A percentile compares a stretch with the other conserved stretches of the same genome.
These are phyloP conservation scores for Stenoptilia bipunctidactyla DNA, from an alignment of 2,888 invertebrate species.

Conservation along the genomic window DNA sequence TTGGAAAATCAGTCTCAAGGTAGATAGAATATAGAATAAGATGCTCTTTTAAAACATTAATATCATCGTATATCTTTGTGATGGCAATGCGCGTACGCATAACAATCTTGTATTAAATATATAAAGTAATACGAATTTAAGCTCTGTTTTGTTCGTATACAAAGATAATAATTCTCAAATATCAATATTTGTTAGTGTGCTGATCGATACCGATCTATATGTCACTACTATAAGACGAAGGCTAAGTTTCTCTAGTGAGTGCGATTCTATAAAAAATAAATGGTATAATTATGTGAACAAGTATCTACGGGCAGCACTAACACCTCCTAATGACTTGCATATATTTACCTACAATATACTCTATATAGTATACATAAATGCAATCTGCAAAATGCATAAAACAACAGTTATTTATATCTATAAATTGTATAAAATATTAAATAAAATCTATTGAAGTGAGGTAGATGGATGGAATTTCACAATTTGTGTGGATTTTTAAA, in stretches of 20 bases:
- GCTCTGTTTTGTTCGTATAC: constrained; percentile 70
- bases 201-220: constrained; percentile 1
- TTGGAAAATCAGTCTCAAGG: constrained; percentile 49
- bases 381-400: constrained; percentile 71
- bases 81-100: constrained; percentile 27
- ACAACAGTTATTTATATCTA: constrained; percentile 69
- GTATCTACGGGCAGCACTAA: constrained; percentile 58
- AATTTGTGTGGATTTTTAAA: constrained; percentile 65
- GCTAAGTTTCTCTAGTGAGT: constrained; percentile 53
- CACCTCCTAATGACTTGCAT: constrained; percentile 59
- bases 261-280: constrained; percentile 44
- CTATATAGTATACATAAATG: constrained; percentile 69
- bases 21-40: constrained; percentile 11
- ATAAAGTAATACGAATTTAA: constrained; percentile 51
- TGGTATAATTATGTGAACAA: constrained; percentile 20
- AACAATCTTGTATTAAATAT: constrained; percentile 34
- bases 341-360: constrained; percentile 68
- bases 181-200: constrained; percentile 3
- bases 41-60: neutral
- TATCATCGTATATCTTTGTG: neutral
- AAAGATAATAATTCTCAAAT: constrained; percentile 31
- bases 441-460: constrained; percentile 76
- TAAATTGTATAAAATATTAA: constrained; percentile 72
- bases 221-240: constrained; percentile 17
- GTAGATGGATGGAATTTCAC: constrained; percentile 81